These are phyloP conservation scores for Pitta sordida DNA, from an alignment of 2,113 vertebrate genomes.

Conservation along the genomic window DNA sequence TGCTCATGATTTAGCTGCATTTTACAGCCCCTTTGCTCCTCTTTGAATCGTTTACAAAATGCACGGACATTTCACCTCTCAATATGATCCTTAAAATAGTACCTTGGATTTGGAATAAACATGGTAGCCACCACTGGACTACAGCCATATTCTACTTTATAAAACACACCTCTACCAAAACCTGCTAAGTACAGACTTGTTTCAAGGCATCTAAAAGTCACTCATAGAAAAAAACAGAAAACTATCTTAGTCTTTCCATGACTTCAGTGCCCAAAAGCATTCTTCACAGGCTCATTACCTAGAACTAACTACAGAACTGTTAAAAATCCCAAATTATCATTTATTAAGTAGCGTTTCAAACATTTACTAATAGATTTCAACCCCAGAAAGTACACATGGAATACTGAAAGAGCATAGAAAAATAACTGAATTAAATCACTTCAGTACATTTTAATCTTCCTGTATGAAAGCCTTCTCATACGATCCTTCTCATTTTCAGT, in stretches of 20 bases:
- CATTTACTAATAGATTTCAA: neutral
- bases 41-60: neutral
- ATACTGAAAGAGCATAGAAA: neutral
- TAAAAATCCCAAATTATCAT: neutral
- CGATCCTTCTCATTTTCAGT: neutral
- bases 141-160: neutral
- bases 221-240: neutral
- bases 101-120: neutral
- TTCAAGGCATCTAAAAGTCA: neutral
- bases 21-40: neutral
- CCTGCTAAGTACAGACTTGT: neutral
- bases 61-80: neutral
- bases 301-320: neutral
- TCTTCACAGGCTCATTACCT: neutral
- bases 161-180: neutral
- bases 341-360: neutral
- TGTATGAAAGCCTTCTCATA: neutral
- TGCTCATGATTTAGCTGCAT: neutral
- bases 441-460: neutral
- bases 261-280: neutral
- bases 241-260: neutral
- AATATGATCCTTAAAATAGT: neutral
- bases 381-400: neutral
- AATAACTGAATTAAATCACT: neutral
- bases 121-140: neutral